Base-by-base conservation (phyloP, 1,140 invertebrate species). In the Liolophura sinensis region DNA sequence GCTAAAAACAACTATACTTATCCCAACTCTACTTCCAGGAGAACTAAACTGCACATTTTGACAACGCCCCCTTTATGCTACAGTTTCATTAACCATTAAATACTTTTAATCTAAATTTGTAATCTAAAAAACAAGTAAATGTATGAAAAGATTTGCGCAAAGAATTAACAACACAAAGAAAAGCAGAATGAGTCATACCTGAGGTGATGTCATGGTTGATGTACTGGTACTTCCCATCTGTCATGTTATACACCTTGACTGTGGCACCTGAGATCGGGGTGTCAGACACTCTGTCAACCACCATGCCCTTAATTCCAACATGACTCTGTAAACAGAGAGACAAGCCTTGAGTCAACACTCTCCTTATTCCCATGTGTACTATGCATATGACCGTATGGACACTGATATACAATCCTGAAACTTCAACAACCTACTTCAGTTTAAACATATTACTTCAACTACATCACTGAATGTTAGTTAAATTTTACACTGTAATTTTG, bases 141-240 rank as follows among this genome's bases (percentile, higher is more conserved):
- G n/a, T n/a, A n/a, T n/a, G n/a, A n/a, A n/a, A n/a, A n/a, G n/a
- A n/a, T n/a, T n/a, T n/a, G n/a, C n/a, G n/a, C n/a, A n/a, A n/a
- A n/a, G n/a, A n/a, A n/a, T n/a, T n/a, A n/a, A n/a, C n/a, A n/a
- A n/a, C n/a, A n/a, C n/a, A n/a, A n/a, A n/a, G n/a, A n/a, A n/a
- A 40, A 59, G 15, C 46, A 27, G 47, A 18, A 47, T 31, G 5
- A n/a, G 24, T 78, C 84, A 85, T 85, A 94, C 92, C 90, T 81
- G 93, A 91, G 58, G 91, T 90, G 58, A 94, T 87, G 81, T 94
- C 91, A 83, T 94, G 92, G 70, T 90, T 86, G 62, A 93, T 91
- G 51, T 87, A 84, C 7, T 40, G 31, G 31, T 40, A 40, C 3
- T 77, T 62, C 49, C 77, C 76, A 22, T 74, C 70, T 0, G 92